These are phyloP conservation scores for Phlogophora meticulosa DNA, from an alignment of 2,888 invertebrate species.

Conservation along the genomic window DNA sequence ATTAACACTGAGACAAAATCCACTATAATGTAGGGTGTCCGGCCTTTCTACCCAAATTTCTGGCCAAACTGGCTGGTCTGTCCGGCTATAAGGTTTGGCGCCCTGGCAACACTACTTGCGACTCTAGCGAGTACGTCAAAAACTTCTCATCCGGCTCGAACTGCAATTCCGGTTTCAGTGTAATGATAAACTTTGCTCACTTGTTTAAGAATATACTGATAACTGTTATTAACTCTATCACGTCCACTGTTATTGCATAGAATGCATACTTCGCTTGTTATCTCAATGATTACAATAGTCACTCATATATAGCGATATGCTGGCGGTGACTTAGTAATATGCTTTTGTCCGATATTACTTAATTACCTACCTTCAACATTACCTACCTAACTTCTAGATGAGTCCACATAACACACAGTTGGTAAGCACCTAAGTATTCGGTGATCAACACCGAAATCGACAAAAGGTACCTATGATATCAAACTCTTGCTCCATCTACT, in stretches of 20 bases:
- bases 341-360: conserved; percentile 23
- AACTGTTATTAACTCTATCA: background rate
- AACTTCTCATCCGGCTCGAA: no score
- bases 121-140: no score
- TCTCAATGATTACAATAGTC: conserved; percentile 34
- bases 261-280: conserved; percentile 47
- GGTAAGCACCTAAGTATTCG: no score
- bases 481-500: background rate
- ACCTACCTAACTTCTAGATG: background rate
- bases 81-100: no score
- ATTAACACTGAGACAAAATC: no score
- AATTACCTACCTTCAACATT: conserved; percentile 2
- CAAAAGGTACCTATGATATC: conserved; percentile 30
- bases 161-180: no score
- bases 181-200: no score
- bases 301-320: conserved; percentile 26
- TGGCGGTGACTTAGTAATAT: conserved; percentile 25
- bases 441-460: conserved; percentile 21
- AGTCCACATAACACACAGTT: background rate
- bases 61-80: no score
- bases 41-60: no score
- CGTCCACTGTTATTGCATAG: conserved; percentile 62
- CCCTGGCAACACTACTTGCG: no score
- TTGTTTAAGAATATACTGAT: no score
- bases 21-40: no score